Evolutionary conservation across 2,888 invertebrate genomes (phyloP), one percentile per base, ranked within the genome.

Genomic region (Notocelia uddmanniana): DNA sequence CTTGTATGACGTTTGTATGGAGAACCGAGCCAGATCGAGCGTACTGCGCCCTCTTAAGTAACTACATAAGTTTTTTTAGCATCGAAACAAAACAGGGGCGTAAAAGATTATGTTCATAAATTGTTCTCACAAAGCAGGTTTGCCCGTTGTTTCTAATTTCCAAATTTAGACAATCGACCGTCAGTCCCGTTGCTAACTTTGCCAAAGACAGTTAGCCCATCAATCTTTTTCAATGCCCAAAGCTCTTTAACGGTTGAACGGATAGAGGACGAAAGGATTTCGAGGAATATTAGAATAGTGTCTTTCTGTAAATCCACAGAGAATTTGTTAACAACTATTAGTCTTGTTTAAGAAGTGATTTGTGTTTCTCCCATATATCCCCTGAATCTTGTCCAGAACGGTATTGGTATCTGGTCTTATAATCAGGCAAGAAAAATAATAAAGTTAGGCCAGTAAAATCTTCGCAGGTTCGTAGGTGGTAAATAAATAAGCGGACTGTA

Each of bases 191-290:
- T 73, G 67, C 78, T 69, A 79, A 82, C 76, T 81, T 83, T 80
- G 81, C 74, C 70, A 79, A 76, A 78, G 85, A 83, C 83, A 78
- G 72, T 72, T 54, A 80, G 45, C 60, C 60, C 73, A 86, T 86
- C 84, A 85, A 86, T 86, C 86, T 86, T 83, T 81, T 80, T 81
- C 81, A 81, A 77, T 76, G 76, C 66, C 75, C 73, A 75, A 79
- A 75, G 78, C 81, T 75, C 76, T 73, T 79, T 80, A 80, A 75
- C 80, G 78, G 77, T 73, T 75, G 76, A 80, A 76, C 79, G 81
- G 78, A 79, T 83, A 77, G 80, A 73, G 77, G 74, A 74, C 76
- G 76, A 73, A 73, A 74, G 73, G 68, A 67, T 67, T 79, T 76
- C 68, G 66, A 75, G 73, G 75, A 81, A 78, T 78, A 80, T 80